A percentile compares a stretch with the other conserved stretches of the same genome.
Evolutionary conservation across 2,797 vertebrate species (phyloP).

Genomic region (Falco naumanni): DNA sequence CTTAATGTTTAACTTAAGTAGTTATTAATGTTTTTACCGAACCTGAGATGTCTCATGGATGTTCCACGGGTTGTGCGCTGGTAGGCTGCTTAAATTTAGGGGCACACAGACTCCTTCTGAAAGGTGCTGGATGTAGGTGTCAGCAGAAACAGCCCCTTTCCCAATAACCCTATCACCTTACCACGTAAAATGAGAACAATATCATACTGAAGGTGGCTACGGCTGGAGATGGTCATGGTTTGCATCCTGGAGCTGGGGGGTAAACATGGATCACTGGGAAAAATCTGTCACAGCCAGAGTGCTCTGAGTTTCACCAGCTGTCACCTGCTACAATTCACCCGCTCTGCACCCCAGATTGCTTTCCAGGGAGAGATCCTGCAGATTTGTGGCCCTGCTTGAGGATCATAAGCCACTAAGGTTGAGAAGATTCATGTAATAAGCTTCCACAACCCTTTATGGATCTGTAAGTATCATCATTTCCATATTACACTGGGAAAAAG

Average conservation of each 20-base stretch:
- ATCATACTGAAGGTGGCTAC: neutral
- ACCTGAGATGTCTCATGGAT: neutral
- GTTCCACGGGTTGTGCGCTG: neutral
- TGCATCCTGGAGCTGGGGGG: neutral
- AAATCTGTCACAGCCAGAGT: neutral
- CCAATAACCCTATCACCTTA: neutral
- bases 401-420: neutral
- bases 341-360: neutral
- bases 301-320: neutral
- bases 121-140: neutral
- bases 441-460: neutral
- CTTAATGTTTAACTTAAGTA: neutral
- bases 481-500: neutral
- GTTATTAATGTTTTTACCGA: neutral
- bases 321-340: fast-evolving
- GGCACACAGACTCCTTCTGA: neutral
- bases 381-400: neutral
- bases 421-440: neutral
- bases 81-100: neutral
- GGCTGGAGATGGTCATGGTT: too few species aligned
- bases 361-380: neutral
- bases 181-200: neutral
- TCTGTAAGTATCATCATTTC: neutral
- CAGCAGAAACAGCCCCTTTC: neutral
- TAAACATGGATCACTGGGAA: neutral